These are phyloP conservation scores for Leucophora obtusa DNA, from an alignment of 2,888 invertebrate species.

Conservation along the genomic window DNA sequence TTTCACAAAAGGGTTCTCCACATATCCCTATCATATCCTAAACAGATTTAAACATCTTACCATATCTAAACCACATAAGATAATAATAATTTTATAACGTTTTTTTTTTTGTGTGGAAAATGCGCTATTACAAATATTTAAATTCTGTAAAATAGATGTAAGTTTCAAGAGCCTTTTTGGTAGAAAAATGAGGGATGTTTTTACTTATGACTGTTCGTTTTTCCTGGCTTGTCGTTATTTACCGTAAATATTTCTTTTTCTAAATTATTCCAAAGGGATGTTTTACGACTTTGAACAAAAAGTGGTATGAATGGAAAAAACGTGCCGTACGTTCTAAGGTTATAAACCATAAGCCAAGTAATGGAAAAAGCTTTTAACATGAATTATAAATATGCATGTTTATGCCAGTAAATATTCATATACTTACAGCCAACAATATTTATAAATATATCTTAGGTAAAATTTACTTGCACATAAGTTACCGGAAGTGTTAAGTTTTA, in stretches of 20 bases:
- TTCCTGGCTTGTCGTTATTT: no score
- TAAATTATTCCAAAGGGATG: slow-evolving; percentile 66
- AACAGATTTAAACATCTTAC: slow-evolving; percentile 21
- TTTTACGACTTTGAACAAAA: slow-evolving; percentile 56
- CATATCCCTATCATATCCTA: slow-evolving; percentile 7
- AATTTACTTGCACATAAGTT: neutral
- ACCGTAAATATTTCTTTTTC: neutral
- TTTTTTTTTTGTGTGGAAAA: neutral
- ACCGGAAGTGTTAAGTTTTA: neutral
- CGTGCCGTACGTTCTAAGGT: slow-evolving; percentile 17
- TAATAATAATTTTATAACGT: slow-evolving; percentile 34
- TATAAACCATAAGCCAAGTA: slow-evolving; percentile 70
- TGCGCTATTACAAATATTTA: neutral
- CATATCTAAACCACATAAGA: slow-evolving; percentile 49
- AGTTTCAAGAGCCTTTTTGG: neutral
- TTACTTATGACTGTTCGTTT: no score
- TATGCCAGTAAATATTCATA: slow-evolving; percentile 43
- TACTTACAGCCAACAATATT: neutral
- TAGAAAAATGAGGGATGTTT: neutral
- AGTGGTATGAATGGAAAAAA: slow-evolving; percentile 24
- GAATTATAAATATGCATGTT: slow-evolving; percentile 71
- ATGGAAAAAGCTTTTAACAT: slow-evolving; percentile 77
- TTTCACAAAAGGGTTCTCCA: slow-evolving; percentile 46
- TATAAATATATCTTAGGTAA: slow-evolving; percentile 12
- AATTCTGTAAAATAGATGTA: slow-evolving; percentile 8